Evolutionary conservation across 2,797 vertebrate genomes (phyloP).

Genomic region (Odontamblyopus rebecca): DNA sequence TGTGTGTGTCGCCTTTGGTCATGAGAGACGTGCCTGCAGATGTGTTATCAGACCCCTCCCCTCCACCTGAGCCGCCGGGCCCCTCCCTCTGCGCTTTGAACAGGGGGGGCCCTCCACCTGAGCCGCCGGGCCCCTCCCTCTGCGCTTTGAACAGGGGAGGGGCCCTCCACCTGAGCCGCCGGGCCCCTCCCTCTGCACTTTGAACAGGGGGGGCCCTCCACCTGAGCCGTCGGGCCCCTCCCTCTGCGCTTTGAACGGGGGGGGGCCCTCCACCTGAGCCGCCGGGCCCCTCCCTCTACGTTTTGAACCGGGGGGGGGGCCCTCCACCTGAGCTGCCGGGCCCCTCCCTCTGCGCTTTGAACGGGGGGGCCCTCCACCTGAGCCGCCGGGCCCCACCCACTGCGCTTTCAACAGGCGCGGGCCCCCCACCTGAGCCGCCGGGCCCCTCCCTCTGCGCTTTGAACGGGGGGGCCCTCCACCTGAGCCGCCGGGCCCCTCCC

Average conservation of each 20-base stretch:
- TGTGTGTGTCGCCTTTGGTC: constrained; percentile 22
- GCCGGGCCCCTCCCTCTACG: constrained; percentile 9
- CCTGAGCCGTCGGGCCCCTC: not conserved
- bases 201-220: constrained; percentile 32
- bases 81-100: not conserved
- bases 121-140: not conserved
- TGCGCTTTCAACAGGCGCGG: constrained; percentile 33
- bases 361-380: no score
- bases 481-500: no score
- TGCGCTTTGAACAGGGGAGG: no score
- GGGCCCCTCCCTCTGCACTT: constrained; percentile 16
- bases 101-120: not conserved
- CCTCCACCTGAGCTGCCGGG: not conserved
- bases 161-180: no score
- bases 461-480: no score
- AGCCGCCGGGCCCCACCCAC: constrained; percentile 4
- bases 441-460: no score
- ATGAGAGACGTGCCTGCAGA: constrained; percentile 25
- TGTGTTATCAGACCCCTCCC: constrained; percentile 37
- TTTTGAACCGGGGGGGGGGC: constrained; percentile 37
- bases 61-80: no score
- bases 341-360: not conserved
- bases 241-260: not conserved
- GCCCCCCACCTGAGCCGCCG: no score
- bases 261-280: no score